Base-by-base conservation (phyloP, 2,113 vertebrate species). In the Petrocephalus zakoni region DNA sequence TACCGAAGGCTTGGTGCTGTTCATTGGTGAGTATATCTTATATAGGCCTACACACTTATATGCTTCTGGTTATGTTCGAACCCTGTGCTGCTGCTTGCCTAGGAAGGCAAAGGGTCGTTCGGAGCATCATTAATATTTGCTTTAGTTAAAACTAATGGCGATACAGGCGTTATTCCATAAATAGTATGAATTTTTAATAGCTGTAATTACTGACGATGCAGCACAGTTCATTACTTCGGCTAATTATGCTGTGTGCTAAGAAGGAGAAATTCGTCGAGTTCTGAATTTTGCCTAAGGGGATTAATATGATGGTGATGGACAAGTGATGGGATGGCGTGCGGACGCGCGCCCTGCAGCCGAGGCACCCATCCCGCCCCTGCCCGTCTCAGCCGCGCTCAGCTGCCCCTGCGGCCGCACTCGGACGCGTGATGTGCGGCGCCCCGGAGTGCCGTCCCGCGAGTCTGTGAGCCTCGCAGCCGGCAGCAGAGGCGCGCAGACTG, bases 391-490 rank as follows among this genome's bases (percentile, higher is more conserved):
- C 51, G 25, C 51, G 15, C 64, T 55, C n/a, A 49, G 15, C 64
- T 78, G 64, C 87, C 17, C 29, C 22, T 88, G 64, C 9, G 42
- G 87, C 25, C n/a, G 61, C 49, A 22, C 49, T 37, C 4, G 81
- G 83, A 68, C 29, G 1, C 15, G 42, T 13, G 19, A 55, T 17
- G 78, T 25, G 58, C 42, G n/a, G 21, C 37, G 10, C n/a, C 22
- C 75, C 19, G 78, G 52, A 10, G 37, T 34, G 58, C 9, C 25
- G 11, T 58, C 42, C 37, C 68, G 52, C 64, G 86, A 87, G 89
- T 68, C 90, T 37, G 89, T 88, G 3, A 90, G 89, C 82, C 85
- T 90, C 87, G 78, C 89, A 84, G 88, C 86, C 86, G 90, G 90
- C 87, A n/a, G 52, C 88, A 82, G 87, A 90, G 84, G 90, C 89